Conservation (phyloP, 2,113 vertebrate genomes). For the Misgurnus mizolepis region DNA sequence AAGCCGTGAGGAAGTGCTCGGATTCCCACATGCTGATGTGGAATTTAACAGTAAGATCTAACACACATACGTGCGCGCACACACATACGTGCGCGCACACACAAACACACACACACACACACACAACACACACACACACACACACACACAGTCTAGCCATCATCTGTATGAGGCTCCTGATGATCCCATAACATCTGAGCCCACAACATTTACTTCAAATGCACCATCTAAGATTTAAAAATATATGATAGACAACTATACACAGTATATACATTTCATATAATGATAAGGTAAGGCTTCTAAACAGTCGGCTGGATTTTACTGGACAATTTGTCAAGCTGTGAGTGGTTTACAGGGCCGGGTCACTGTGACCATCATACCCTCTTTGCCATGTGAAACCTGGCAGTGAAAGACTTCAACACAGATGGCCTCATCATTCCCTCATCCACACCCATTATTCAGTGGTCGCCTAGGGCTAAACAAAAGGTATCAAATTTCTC, state of each 20-base stretch:
- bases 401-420: neutral
- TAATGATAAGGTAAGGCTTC: neutral
- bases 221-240: neutral
- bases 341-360: neutral
- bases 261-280: neutral
- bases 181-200: no score
- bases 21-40: constrained; percentile 24
- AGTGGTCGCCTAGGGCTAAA: neutral
- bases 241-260: neutral
- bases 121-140: neutral
- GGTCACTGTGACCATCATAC: neutral
- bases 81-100: no score
- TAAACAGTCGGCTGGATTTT: neutral
- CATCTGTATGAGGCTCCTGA: neutral
- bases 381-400: neutral
- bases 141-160: neutral
- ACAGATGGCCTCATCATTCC: neutral
- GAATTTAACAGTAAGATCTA: constrained; percentile 43
- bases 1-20: constrained; percentile 28
- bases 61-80: no score
- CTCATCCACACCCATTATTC: neutral
- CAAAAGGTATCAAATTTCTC: neutral
- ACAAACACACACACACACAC: neutral
- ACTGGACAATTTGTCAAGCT: neutral
- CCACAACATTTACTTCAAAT: neutral